Percentiles rank a stretch among this genome's conserved stretches.
phyloP scores from a whole-genome alignment of 2,113 vertebrate species.

The Paedocypris sp. region DNA sequence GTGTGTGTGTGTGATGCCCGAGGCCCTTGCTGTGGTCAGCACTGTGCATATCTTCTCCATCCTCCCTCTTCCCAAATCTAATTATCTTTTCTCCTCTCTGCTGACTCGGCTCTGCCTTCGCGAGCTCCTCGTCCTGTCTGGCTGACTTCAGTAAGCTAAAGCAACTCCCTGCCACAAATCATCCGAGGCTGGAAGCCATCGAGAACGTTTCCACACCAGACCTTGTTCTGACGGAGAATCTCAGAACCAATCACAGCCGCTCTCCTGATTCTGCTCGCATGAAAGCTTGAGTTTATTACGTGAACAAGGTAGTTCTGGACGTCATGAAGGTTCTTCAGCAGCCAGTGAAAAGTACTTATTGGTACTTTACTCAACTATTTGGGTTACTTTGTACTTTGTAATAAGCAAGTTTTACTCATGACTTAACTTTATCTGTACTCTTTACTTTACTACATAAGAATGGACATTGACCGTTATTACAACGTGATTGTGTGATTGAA shows the following conservation, averaged over 20 bases:
- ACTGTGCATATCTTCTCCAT: constrained; percentile 5
- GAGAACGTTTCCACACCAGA: not conserved
- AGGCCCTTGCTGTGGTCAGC: constrained; percentile 5
- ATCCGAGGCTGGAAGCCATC: not conserved
- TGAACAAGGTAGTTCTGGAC: too few relatives aligned
- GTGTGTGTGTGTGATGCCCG: constrained; percentile 3
- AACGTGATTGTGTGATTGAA: too few relatives aligned
- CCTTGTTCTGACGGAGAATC: not conserved
- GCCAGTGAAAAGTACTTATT: too few relatives aligned
- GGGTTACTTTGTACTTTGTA: too few relatives aligned
- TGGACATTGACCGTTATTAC: too few relatives aligned
- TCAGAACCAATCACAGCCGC: not conserved
- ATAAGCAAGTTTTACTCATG: too few relatives aligned
- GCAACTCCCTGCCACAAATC: constrained; percentile 1
- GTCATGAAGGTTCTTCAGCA: too few relatives aligned
- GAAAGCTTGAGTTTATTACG: too few relatives aligned
- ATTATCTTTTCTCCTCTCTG: constrained; percentile 14
- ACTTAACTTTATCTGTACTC: too few relatives aligned
- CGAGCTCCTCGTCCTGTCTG: not conserved
- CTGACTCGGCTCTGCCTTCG: constrained; percentile 4
- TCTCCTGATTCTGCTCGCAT: not conserved
- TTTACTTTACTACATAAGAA: too few relatives aligned
- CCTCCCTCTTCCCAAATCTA: constrained; percentile 14
- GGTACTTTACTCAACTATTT: too few relatives aligned
- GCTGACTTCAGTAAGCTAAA: constrained; percentile 3